Conservation (phyloP, 2,888 invertebrate species). For the Andrena marginata region DNA sequence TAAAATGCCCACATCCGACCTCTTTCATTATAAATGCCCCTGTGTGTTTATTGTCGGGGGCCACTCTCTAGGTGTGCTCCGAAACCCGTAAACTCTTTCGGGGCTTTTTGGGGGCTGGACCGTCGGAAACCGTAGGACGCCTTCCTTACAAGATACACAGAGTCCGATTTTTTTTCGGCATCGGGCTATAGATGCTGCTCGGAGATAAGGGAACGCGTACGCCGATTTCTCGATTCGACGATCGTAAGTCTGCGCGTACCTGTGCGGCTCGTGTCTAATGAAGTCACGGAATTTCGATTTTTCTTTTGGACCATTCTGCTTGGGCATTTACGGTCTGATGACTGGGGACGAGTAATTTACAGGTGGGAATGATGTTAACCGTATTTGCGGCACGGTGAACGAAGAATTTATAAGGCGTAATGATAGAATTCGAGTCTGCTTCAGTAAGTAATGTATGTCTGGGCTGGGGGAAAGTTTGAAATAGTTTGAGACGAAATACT, state of each 20-base stretch:
- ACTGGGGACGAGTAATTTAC: not conserved
- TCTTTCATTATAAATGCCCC: constrained; percentile 77
- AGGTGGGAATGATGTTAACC: no score
- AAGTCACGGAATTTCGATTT: constrained; percentile 49
- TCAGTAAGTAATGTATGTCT: no score
- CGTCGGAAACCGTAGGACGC: constrained; percentile 68
- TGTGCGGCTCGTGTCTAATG: constrained; percentile 49
- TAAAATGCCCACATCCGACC: constrained; percentile 60
- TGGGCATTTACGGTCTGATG: not conserved
- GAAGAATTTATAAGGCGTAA: no score
- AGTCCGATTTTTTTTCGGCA: constrained; percentile 67
- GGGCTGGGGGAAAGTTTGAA: no score
- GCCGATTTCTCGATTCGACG: constrained; percentile 67
- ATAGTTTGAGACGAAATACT: no score
- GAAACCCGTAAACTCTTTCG: constrained; percentile 66
- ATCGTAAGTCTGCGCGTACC: constrained; percentile 59
- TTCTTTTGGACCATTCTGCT: constrained; percentile 34
- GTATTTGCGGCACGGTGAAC: no score
- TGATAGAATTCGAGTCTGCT: no score
- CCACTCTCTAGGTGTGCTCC: constrained; percentile 73
- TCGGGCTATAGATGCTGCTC: constrained; percentile 62
- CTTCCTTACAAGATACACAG: constrained; percentile 65
- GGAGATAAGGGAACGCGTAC: constrained; percentile 62
- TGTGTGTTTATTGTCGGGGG: constrained; percentile 73
- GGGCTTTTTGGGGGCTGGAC: constrained; percentile 54